Evolutionary conservation across 2,797 vertebrate genomes (phyloP), one percentile per base, ranked within the genome.

Genomic region (Okamejei kenojei): DNA sequence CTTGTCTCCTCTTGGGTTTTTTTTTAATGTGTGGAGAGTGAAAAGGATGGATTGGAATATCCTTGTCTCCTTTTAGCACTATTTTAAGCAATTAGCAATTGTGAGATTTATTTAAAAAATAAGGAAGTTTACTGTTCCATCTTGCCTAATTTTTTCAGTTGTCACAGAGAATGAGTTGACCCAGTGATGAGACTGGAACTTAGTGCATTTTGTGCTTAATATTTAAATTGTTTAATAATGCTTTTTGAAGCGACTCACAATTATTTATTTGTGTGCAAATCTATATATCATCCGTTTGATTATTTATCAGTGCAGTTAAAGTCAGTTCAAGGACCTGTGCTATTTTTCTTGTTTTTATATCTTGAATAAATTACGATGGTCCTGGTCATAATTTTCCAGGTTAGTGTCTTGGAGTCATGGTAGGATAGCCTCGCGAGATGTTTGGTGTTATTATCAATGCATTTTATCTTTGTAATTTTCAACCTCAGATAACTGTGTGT

Each of bases 221-320:
- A 94, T 95, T 93, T 94, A 95, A 95, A 95, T 94, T 94, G 94
- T 93, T 95, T 95, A 94, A 93, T 95, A 94, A 94, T 95, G 94
- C 93, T 38, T 94, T 95, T 93, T 77, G 93, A 94, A 94, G 93
- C 93, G 95, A 95, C 93, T 95, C 93, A 35, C 23, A 35, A 35
- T 68, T 88, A 88, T 88, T 88, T 76, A 73, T 63, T 91, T 23
- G 21, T 71, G 68, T 1, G 13, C 23, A 17, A 65, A 54, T 91
- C 32, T 26, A 13, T 45, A 26, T 5, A 35, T 71, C 32, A 91
- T 65, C 38, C 8, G 38, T 74, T 95, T 94, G 95, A 94, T 94
- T 94, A 94, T 95, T 96, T 94, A 86, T 95, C 94, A 95, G 93
- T 21, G 93, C 94, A 94, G 93, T 92, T 93, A 94, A 95, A 95